Evolutionary conservation across 2,797 vertebrate genomes (phyloP).

Genomic region (Menidia menidia): DNA sequence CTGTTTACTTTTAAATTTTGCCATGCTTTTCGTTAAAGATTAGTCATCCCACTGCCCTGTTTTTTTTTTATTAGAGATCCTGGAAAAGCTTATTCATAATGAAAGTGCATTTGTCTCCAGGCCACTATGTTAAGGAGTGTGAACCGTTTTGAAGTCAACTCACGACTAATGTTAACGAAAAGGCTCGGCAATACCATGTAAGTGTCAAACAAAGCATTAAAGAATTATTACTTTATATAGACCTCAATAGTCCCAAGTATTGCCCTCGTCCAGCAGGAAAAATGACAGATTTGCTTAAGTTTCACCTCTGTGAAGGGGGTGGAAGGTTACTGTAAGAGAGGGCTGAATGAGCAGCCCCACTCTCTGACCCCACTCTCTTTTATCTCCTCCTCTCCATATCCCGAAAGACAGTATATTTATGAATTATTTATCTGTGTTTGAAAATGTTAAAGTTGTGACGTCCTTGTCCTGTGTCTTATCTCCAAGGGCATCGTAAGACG

Average conservation of each 20-base stretch:
- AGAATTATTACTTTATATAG: slow-evolving; percentile 31
- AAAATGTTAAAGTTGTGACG: slow-evolving; percentile 81
- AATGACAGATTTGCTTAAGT: slow-evolving; percentile 72
- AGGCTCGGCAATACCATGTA: background rate
- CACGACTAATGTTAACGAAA: slow-evolving; percentile 17
- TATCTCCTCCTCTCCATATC: slow-evolving; percentile 63
- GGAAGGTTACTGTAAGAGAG: slow-evolving; percentile 66
- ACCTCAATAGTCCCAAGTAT: slow-evolving; percentile 42
- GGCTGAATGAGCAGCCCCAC: slow-evolving; percentile 80
- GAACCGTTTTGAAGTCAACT: slow-evolving; percentile 43
- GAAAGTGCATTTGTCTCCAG: slow-evolving; percentile 33
- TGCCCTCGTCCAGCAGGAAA: slow-evolving; percentile 53
- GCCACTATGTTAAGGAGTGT: slow-evolving; percentile 41
- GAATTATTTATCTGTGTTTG: slow-evolving; percentile 81
- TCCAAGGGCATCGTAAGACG: slow-evolving; percentile 76
- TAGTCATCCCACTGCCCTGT: background rate
- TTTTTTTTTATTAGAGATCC: slow-evolving; percentile 21
- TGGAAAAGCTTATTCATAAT: slow-evolving; percentile 32
- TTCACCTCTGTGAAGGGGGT: slow-evolving; percentile 62
- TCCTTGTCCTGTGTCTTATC: slow-evolving; percentile 79
- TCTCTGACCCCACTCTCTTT: slow-evolving; percentile 73
- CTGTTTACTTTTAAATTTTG: too few relatives aligned
- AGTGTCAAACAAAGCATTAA: slow-evolving; percentile 16
- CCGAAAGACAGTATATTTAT: slow-evolving; percentile 79
- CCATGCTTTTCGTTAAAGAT: background rate